Evolutionary conservation across 1,140 invertebrate species (phyloP).

Genomic region (Atta colombica): DNA sequence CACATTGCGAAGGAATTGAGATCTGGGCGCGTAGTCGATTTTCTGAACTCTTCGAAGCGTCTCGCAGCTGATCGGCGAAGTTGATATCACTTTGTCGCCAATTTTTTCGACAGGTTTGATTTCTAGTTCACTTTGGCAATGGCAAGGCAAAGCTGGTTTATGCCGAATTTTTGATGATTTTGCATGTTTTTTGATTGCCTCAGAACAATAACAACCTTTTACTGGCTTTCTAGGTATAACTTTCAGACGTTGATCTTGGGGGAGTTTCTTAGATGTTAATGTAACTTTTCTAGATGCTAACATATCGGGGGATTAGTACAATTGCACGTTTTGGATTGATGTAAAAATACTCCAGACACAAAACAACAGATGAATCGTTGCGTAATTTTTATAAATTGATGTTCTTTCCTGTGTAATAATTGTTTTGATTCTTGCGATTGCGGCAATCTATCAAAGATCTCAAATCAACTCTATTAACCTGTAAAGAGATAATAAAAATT

Average conservation of each 20-base stretch:
- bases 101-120: constrained; percentile 27
- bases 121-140: constrained; percentile 66
- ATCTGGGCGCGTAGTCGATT: constrained; percentile 80
- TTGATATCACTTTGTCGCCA: constrained; percentile 8
- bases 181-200: constrained; percentile 62
- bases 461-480: constrained; percentile 35
- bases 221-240: constrained; percentile 73
- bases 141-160: constrained; percentile 62
- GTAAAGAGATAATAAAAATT: constrained; percentile 47
- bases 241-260: background rate
- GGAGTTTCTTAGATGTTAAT: constrained; percentile 75
- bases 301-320: constrained; percentile 61
- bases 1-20: constrained; percentile 80
- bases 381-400: constrained; percentile 66
- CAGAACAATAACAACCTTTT: constrained; percentile 80
- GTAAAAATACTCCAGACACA: constrained; percentile 61
- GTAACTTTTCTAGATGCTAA: constrained; percentile 65
- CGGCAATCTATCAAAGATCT: background rate
- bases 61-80: constrained; percentile 72
- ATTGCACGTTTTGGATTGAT: constrained; percentile 21
- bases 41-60: constrained; percentile 76
- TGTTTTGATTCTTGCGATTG: background rate
- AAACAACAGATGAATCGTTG: constrained; percentile 69
- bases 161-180: constrained; percentile 63
- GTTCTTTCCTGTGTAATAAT: background rate